Conservation (phyloP, 2,888 invertebrate species). For the Drosophila histrio region DNA sequence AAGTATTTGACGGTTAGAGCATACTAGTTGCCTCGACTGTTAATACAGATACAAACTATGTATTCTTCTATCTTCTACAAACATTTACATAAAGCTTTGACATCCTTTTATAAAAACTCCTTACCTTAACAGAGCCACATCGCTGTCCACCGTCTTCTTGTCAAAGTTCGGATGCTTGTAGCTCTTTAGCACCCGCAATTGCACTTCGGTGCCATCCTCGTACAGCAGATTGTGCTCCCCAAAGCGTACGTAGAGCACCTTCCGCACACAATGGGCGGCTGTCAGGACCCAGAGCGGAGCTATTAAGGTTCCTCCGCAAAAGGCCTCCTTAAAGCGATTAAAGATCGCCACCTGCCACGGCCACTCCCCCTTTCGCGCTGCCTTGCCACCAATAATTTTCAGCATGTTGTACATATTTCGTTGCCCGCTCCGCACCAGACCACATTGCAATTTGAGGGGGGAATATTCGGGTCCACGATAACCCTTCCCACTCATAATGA, state of each 20-base stretch:
- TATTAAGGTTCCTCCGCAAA: conserved; percentile 94
- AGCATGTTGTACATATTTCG: conserved; percentile 86
- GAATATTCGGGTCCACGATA: conserved; percentile 83
- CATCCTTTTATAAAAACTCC: too few species aligned
- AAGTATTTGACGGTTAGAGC: too few species aligned
- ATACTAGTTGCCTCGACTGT: too few species aligned
- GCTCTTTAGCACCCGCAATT: conserved; percentile 89
- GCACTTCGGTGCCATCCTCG: conserved; percentile 90
- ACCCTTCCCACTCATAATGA: conserved; percentile 82
- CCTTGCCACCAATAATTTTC: conserved; percentile 94
- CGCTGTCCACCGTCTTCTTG: conserved; percentile 95
- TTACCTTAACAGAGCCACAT: conserved; percentile 92
- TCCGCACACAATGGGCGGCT: conserved; percentile 93
- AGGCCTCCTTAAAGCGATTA: conserved; percentile 93
- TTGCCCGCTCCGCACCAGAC: conserved; percentile 80
- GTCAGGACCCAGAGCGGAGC: conserved; percentile 93
- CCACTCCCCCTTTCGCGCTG: conserved; percentile 93
- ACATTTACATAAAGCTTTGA: too few species aligned
- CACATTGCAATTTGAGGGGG: conserved; percentile 84
- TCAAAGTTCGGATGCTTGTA: conserved; percentile 94
- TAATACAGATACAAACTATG: too few species aligned
- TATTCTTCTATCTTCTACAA: too few species aligned
- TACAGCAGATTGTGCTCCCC: conserved; percentile 93
- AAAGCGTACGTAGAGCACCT: conserved; percentile 90
- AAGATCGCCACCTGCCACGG: conserved; percentile 97